phyloP scores from a whole-genome alignment of 2,113 vertebrate species.

The Oenanthe melanoleuca region DNA sequence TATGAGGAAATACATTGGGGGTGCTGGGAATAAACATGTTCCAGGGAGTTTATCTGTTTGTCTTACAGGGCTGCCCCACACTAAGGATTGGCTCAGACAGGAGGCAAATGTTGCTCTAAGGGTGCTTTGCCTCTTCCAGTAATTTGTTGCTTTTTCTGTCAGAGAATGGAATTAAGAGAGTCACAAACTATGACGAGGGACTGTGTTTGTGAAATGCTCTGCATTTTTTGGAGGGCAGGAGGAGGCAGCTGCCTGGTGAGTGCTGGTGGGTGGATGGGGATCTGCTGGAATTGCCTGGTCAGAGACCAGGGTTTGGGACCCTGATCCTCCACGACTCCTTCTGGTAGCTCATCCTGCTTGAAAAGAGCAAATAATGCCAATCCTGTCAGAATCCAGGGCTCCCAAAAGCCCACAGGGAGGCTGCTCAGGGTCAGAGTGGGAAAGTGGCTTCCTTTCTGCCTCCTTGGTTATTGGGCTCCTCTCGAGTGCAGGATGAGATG shows the following conservation, averaged over 20 bases:
- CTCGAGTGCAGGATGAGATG: rapidly evolving
- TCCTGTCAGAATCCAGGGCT: neutral
- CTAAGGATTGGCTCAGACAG: neutral
- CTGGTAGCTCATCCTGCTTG: neutral
- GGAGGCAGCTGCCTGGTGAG: neutral
- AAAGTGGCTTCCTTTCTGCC: neutral
- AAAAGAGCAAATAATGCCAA: neutral
- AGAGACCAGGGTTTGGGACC: neutral
- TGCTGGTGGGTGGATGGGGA: neutral
- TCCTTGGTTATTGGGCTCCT: neutral
- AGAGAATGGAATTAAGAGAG: neutral
- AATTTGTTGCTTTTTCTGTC: neutral
- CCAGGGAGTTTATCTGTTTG: neutral
- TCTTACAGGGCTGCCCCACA: neutral
- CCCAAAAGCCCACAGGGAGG: neutral
- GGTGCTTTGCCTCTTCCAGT: neutral
- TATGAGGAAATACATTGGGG: neutral
- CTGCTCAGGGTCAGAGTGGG: neutral
- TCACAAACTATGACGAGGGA: neutral
- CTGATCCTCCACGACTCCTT: neutral
- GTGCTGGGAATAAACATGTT: neutral
- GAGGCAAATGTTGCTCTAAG: neutral
- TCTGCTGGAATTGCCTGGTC: neutral
- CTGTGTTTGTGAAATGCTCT: neutral
- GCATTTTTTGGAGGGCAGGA: neutral